Percentiles rank a stretch among this genome's conserved stretches.
Evolutionary conservation across 2,888 invertebrate species (phyloP).

Genomic region (Cephus pygmeus): DNA sequence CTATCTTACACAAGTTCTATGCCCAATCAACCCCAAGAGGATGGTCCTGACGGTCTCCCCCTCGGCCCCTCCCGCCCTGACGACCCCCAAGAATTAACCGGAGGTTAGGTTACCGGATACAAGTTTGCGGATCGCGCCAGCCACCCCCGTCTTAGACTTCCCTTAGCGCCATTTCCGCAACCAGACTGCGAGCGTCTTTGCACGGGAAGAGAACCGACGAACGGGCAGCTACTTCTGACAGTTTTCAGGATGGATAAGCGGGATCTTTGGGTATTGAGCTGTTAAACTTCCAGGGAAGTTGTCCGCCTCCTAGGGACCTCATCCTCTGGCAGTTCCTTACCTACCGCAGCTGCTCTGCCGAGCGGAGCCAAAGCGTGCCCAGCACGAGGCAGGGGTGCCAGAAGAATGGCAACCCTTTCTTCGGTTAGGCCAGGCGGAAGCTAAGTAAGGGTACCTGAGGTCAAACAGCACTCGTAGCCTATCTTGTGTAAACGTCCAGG

Average conservation of each 20-base stretch:
- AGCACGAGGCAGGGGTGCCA: no score
- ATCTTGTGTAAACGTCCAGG: conserved; percentile 58
- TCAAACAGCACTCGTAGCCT: conserved; percentile 27
- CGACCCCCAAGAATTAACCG: conserved; percentile 21
- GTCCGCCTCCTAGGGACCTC: not conserved
- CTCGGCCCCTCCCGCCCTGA: not conserved
- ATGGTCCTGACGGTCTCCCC: conserved; percentile 13
- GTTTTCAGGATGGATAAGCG: conserved; percentile 16
- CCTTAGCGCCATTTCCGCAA: not conserved
- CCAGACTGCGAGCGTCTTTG: not conserved
- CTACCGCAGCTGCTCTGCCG: no score
- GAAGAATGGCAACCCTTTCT: no score
- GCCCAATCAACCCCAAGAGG: conserved; percentile 14
- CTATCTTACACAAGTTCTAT: conserved; percentile 50
- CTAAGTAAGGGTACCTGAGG: conserved; percentile 6
- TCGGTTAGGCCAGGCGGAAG: not conserved
- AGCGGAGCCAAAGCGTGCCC: no score
- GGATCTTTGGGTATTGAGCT: conserved; percentile 14
- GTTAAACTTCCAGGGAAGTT: conserved; percentile 7
- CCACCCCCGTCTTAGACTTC: no score
- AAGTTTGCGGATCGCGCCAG: conserved; percentile 14
- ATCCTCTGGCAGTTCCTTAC: not conserved
- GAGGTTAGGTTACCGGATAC: conserved; percentile 24
- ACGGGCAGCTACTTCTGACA: conserved; percentile 20
- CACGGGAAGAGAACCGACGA: conserved; percentile 10